A percentile compares a stretch with the other conserved stretches of the same genome.
phyloP scores from a whole-genome alignment of 2,113 vertebrate genomes.

The Xiphophorus couchianus region DNA sequence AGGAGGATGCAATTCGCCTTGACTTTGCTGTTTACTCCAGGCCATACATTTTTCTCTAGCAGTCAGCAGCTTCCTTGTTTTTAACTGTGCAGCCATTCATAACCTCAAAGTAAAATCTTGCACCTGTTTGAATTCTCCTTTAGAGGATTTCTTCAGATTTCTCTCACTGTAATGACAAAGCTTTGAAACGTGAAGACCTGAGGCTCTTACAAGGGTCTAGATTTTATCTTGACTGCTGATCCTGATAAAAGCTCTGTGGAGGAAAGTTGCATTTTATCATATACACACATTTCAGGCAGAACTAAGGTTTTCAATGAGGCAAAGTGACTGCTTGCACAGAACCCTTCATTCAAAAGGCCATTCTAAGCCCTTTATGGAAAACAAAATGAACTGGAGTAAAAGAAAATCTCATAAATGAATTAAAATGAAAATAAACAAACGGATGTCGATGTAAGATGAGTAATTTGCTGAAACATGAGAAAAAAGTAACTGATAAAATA shows the following conservation, averaged over 20 bases:
- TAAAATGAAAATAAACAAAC: too few relatives aligned
- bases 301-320: neutral
- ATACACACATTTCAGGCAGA: neutral
- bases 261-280: conserved; percentile 23
- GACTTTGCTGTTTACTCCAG: conserved; percentile 31
- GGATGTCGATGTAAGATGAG: neutral
- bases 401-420: too few relatives aligned
- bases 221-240: conserved; percentile 51
- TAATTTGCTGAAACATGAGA: neutral
- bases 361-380: too few relatives aligned
- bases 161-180: neutral
- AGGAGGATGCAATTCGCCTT: conserved; percentile 34
- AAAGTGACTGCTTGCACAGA: neutral
- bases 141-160: neutral
- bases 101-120: neutral
- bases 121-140: conserved; percentile 4
- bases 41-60: conserved; percentile 39
- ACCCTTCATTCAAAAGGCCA: too few relatives aligned
- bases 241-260: neutral
- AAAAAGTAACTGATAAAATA: neutral
- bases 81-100: conserved; percentile 12
- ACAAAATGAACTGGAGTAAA: too few relatives aligned
- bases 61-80: conserved; percentile 22
- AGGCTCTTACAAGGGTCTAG: conserved; percentile 15
- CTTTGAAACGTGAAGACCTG: conserved; percentile 4